phyloP scores from a whole-genome alignment of 2,113 vertebrate genomes.

The Pelvicachromis taeniatus region DNA sequence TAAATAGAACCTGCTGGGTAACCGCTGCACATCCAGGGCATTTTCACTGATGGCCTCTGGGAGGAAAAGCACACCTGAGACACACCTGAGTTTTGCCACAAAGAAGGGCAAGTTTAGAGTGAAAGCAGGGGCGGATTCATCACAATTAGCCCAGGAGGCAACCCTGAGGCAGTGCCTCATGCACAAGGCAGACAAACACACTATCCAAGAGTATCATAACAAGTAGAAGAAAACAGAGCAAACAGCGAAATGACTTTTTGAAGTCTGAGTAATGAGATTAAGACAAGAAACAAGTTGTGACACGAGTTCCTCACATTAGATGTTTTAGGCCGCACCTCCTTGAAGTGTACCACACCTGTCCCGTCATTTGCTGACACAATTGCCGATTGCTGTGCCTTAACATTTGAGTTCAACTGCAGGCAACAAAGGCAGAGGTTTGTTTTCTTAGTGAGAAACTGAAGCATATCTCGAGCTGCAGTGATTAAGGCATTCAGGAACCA shows the following conservation, averaged over 20 bases:
- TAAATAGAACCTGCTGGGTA: neutral
- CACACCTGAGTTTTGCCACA: conserved; percentile 22
- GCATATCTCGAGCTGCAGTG: conserved; percentile 10
- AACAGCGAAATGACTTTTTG: conserved; percentile 36
- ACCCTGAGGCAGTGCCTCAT: neutral
- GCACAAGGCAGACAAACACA: neutral
- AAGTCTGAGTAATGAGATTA: conserved; percentile 24
- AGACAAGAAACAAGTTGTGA: conserved; percentile 23
- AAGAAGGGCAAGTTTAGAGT: neutral
- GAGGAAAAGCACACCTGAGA: conserved; percentile 46
- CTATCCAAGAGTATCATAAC: neutral
- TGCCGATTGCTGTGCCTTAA: neutral
- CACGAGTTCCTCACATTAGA: conserved; percentile 14
- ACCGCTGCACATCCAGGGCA: neutral
- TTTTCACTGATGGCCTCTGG: neutral
- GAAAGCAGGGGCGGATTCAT: conserved; percentile 44
- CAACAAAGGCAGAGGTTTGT: conserved; percentile 35
- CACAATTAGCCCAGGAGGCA: conserved; percentile 47
- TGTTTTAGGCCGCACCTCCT: neutral
- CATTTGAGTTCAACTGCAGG: conserved; percentile 13
- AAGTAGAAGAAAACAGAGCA: conserved; percentile 23
- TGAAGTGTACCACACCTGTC: conserved; percentile 9
- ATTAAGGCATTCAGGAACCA: conserved; percentile 45
- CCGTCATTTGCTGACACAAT: neutral
- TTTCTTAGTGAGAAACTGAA: conserved; percentile 38